phyloP scores from a whole-genome alignment of 2,113 vertebrate species.

The Tetrao urogallus region DNA sequence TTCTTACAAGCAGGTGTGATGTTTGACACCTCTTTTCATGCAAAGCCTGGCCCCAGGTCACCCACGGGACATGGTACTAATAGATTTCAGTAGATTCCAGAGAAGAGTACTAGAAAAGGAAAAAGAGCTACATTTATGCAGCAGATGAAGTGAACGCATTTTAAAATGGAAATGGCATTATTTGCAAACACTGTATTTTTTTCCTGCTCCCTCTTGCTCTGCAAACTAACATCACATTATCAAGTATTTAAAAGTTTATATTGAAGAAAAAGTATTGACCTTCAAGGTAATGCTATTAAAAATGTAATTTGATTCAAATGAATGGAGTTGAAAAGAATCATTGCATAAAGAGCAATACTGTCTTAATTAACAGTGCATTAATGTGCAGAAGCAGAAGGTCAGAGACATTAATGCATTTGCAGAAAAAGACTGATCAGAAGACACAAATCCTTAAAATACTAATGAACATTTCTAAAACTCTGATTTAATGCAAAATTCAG shows the following conservation, averaged over 20 bases:
- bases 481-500: background rate
- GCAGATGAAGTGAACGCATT: background rate
- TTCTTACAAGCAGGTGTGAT: slow-evolving; percentile 16
- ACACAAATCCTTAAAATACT: slow-evolving; percentile 55
- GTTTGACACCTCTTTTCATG: background rate
- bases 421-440: slow-evolving; percentile 51
- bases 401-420: slow-evolving; percentile 58
- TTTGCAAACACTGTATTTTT: slow-evolving; percentile 41
- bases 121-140: background rate
- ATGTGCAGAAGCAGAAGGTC: slow-evolving; percentile 69
- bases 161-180: slow-evolving; percentile 53
- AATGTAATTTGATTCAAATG: slow-evolving; percentile 67
- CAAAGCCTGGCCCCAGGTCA: slow-evolving; percentile 2
- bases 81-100: slow-evolving; percentile 33
- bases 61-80: background rate
- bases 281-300: slow-evolving; percentile 66
- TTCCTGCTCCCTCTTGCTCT: background rate
- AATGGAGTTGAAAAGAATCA: slow-evolving; percentile 53
- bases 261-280: slow-evolving; percentile 60
- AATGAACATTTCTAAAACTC: background rate
- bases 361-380: slow-evolving; percentile 76
- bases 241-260: slow-evolving; percentile 46
- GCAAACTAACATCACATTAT: slow-evolving; percentile 29
- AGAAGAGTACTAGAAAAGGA: background rate
- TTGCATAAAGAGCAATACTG: slow-evolving; percentile 51